Percentiles rank a stretch among this genome's conserved stretches.
Evolutionary conservation across 1,140 invertebrate genomes (phyloP).

Genomic region (Papilio dardanus): DNA sequence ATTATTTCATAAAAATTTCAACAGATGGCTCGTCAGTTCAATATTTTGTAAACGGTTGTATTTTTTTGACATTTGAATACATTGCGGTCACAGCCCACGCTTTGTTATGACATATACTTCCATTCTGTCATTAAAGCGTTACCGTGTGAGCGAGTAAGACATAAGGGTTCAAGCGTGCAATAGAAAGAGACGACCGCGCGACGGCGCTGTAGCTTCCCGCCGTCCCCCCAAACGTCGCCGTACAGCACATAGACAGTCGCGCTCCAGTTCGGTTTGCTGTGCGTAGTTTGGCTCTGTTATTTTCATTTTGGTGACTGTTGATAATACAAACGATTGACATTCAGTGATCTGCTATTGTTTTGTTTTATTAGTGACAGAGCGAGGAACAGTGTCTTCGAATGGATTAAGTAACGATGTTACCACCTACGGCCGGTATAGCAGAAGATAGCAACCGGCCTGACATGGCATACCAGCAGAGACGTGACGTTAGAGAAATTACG

Average conservation of each 20-base stretch:
- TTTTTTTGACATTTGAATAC: constrained; percentile 74
- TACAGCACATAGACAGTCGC: constrained; percentile 62
- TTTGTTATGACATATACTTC: constrained; percentile 77
- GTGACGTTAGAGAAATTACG: constrained; percentile 76
- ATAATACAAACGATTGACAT: constrained; percentile 48
- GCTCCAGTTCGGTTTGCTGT: constrained; percentile 70
- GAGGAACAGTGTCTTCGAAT: constrained; percentile 62
- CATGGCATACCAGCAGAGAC: constrained; percentile 76
- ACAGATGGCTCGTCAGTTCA: constrained; percentile 59
- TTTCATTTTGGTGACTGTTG: constrained; percentile 58
- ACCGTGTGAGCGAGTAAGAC: constrained; percentile 50
- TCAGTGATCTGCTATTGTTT: constrained; percentile 39
- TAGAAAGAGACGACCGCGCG: constrained; percentile 63
- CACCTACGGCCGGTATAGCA: constrained; percentile 77
- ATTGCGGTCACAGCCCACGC: constrained; percentile 63
- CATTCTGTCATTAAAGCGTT: constrained; percentile 69
- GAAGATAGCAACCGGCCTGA: constrained; percentile 72
- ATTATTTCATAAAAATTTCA: too few relatives aligned
- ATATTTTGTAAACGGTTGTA: constrained; percentile 56
- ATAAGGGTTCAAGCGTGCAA: constrained; percentile 41
- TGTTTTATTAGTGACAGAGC: constrained; percentile 49
- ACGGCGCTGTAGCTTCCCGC: constrained; percentile 79
- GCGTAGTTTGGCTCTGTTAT: constrained; percentile 60
- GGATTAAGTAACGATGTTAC: constrained; percentile 80
- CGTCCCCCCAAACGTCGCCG: constrained; percentile 62